Conservation (phyloP, 2,113 vertebrate genomes). For the Alethe castanea region DNA sequence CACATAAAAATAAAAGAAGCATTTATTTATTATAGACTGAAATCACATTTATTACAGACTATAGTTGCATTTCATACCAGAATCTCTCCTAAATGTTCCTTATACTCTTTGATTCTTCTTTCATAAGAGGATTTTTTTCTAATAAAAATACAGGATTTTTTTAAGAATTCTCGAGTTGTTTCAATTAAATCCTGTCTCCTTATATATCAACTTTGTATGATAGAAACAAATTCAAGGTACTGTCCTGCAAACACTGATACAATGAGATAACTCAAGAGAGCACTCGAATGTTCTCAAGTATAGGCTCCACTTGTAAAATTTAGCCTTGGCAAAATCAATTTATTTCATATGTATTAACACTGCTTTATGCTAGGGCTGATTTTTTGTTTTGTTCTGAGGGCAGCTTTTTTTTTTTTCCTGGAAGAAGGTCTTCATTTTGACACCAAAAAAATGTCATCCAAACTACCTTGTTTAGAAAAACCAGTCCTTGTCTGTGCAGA, state of each 20-base stretch:
- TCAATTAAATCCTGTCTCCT: conserved; percentile 41
- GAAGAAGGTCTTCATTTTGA: conserved; percentile 12
- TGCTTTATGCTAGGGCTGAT: not conserved
- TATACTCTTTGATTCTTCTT: not conserved
- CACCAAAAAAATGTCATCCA: not conserved
- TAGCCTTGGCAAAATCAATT: conserved; percentile 53
- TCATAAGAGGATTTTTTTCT: not conserved
- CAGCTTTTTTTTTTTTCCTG: not conserved
- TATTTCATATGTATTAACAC: conserved; percentile 39
- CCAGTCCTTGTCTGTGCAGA: not conserved
- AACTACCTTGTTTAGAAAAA: not conserved
- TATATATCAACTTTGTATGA: not conserved
- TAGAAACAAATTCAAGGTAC: conserved; percentile 49
- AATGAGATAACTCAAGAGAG: conserved; percentile 47
- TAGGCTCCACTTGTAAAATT: conserved; percentile 29
- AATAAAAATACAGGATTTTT: not conserved
- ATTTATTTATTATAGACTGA: not conserved
- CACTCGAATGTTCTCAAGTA: conserved; percentile 42
- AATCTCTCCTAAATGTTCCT: not conserved
- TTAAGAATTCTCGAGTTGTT: conserved; percentile 3
- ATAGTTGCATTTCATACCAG: not conserved
- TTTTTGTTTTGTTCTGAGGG: not conserved
- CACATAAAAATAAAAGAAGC: not conserved
- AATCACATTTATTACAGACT: not conserved
- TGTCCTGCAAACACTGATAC: conserved; percentile 38